These are phyloP conservation scores for Aurelia aurita DNA, from an alignment of 30 jellyfish, hydroid and myxozoan genomes.

Conservation along the genomic window DNA sequence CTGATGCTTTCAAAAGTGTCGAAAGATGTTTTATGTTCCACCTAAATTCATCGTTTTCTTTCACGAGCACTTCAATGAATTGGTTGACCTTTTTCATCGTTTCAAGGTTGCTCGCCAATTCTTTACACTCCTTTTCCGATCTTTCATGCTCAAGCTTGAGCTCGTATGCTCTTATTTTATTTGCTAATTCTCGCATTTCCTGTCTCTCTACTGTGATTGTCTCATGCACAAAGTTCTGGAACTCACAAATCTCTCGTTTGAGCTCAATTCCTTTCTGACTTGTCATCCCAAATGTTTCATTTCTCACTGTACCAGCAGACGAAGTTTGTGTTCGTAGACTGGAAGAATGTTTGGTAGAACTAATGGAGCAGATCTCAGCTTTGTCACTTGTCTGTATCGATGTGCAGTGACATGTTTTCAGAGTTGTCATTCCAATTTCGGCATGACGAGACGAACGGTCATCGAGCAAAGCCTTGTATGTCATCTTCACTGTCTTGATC, in stretches of 20 bases:
- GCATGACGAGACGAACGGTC: too few species aligned
- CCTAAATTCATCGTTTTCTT: not conserved
- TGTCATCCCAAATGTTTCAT: too few species aligned
- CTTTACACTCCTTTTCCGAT: not conserved
- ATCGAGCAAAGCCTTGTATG: too few species aligned
- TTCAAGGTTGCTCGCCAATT: not conserved
- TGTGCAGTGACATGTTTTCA: too few species aligned
- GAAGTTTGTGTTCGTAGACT: too few species aligned
- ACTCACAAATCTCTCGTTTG: not conserved
- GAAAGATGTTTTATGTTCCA: slow-evolving; percentile 1
- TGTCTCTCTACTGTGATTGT: not conserved
- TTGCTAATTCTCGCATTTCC: not conserved
- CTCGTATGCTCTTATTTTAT: not conserved
- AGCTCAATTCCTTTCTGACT: too few species aligned
- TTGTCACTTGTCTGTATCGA: too few species aligned
- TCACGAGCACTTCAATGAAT: not conserved
- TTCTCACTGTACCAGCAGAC: too few species aligned
- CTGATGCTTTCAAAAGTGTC: not conserved
- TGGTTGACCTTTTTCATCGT: not conserved
- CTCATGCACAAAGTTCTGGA: not conserved
- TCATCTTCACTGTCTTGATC: too few species aligned
- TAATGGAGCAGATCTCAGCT: too few species aligned
- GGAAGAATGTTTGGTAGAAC: too few species aligned
- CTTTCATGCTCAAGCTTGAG: not conserved
- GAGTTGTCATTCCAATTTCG: too few species aligned